Conservation (phyloP, 2,113 vertebrate species). For the Oceanites oceanicus region DNA sequence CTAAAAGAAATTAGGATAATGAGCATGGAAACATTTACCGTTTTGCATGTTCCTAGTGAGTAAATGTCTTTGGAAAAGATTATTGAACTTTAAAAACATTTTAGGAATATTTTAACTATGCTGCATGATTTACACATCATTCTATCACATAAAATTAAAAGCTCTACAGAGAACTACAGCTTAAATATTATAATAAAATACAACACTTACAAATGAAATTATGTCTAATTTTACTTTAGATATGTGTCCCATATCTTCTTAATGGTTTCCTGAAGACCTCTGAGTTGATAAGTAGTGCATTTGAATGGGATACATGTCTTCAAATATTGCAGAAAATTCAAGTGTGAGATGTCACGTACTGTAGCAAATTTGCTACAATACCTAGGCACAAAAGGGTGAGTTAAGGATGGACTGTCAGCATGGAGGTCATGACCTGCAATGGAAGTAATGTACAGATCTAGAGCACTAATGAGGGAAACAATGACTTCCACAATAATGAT, state of each 20-base stretch:
- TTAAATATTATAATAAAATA: conserved; percentile 61
- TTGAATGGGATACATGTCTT: conserved; percentile 70
- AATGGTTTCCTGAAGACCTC: conserved; percentile 61
- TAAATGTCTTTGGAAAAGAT: not conserved
- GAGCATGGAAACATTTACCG: not conserved
- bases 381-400: conserved; percentile 72
- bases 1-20: not conserved
- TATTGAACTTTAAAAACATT: not conserved
- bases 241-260: conserved; percentile 51
- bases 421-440: conserved; percentile 61
- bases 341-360: conserved; percentile 65
- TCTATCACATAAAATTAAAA: conserved; percentile 47
- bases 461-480: conserved; percentile 74
- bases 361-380: conserved; percentile 71
- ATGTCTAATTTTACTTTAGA: conserved; percentile 50
- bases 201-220: conserved; percentile 58
- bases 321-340: conserved; percentile 71
- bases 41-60: not conserved
- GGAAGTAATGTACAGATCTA: conserved; percentile 73
- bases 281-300: conserved; percentile 64
- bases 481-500: conserved; percentile 76
- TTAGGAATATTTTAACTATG: not conserved
- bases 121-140: not conserved
- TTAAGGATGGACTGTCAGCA: conserved; percentile 67
- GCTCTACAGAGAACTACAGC: conserved; percentile 29